Evolutionary conservation across 2,888 invertebrate species (phyloP).

Genomic region (Apamea epomidion): DNA sequence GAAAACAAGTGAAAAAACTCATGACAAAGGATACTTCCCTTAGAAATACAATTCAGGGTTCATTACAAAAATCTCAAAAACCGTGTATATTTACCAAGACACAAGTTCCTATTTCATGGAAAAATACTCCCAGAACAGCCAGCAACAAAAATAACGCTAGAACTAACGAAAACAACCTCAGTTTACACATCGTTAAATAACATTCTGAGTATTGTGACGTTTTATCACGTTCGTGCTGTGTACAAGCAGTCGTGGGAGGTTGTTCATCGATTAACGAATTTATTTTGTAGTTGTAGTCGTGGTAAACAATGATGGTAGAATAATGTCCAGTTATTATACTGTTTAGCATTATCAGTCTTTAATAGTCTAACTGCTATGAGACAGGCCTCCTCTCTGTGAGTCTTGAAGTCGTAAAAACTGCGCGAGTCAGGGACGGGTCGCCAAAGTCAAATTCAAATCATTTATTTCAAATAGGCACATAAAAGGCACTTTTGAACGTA

Average conservation of each 20-base stretch:
- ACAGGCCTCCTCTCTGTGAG: too few relatives aligned
- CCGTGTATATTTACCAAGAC: too few relatives aligned
- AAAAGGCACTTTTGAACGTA: too few relatives aligned
- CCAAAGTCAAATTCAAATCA: too few relatives aligned
- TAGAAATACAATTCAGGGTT: too few relatives aligned
- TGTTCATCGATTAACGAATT: constrained; percentile 1
- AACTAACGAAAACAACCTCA: background rate
- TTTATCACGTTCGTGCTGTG: constrained; percentile 5
- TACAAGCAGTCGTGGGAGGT: background rate
- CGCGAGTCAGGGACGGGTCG: too few relatives aligned
- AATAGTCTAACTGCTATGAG: too few relatives aligned
- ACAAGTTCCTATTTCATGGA: background rate
- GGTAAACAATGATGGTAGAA: background rate
- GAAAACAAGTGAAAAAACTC: too few relatives aligned
- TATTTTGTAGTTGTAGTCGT: background rate
- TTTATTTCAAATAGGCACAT: too few relatives aligned
- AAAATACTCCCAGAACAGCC: background rate
- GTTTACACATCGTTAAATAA: constrained; percentile 9
- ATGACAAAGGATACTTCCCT: too few relatives aligned
- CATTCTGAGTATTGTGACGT: constrained; percentile 5
- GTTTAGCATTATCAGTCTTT: background rate
- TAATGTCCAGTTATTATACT: background rate
- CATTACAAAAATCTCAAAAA: too few relatives aligned
- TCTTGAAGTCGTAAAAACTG: too few relatives aligned
- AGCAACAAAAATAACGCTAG: background rate